phyloP scores from a whole-genome alignment of 2,888 invertebrate species.

The Eubasilissa splendida region DNA sequence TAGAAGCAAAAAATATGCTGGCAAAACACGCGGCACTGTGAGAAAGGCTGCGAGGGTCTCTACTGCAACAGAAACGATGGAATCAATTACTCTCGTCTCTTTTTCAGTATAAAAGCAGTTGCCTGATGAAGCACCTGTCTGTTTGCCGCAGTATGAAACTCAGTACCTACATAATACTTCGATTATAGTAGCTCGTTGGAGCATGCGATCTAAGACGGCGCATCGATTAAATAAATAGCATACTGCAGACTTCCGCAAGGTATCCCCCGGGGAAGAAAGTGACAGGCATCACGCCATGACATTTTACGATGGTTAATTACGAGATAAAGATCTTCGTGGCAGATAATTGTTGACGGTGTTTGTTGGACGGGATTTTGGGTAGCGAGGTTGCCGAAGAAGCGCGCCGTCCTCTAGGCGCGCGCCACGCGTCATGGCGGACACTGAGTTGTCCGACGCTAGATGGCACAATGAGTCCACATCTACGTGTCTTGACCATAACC shows the following conservation, averaged over 20 bases:
- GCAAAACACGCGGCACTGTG: not conserved
- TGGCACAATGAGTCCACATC: no score
- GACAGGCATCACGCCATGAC: no score
- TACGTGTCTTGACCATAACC: no score
- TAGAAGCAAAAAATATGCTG: not conserved
- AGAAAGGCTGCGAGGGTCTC: not conserved
- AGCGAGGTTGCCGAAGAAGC: no score
- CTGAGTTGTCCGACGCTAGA: no score
- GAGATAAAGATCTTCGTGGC: no score
- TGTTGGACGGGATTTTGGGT: no score
- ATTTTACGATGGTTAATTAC: no score
- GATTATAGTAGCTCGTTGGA: not conserved
- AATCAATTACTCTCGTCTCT: not conserved
- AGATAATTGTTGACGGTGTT: no score
- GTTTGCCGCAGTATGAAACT: constrained; percentile 6
- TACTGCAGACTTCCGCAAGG: not conserved
- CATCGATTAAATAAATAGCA: constrained; percentile 8
- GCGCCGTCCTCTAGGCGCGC: no score
- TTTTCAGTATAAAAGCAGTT: not conserved
- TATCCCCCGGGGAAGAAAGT: no score
- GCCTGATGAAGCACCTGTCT: not conserved
- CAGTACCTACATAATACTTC: not conserved
- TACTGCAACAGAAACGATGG: not conserved
- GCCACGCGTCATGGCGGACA: no score
- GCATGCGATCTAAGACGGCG: not conserved